Evolutionary conservation across 2,797 vertebrate species (phyloP).

Genomic region (Garrulus glandarius): DNA sequence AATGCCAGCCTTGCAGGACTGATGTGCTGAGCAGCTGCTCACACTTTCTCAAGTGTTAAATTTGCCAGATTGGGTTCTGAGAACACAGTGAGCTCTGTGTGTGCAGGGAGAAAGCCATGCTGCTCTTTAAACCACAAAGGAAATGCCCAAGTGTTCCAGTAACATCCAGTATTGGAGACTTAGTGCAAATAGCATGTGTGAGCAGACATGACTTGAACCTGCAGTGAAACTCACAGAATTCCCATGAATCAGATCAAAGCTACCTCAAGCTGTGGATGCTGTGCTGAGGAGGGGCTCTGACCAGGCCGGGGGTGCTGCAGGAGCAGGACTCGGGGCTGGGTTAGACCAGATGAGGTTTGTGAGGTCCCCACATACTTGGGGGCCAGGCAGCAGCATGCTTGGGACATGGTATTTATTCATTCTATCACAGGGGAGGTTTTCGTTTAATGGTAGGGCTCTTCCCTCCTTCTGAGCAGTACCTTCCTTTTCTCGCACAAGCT

Average conservation of each 20-base stretch:
- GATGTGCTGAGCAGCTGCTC: background rate
- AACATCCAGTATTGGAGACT: background rate
- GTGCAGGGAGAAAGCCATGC: background rate
- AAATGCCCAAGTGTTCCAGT: background rate
- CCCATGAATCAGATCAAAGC: background rate
- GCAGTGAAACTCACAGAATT: background rate
- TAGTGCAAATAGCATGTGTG: background rate
- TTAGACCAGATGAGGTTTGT: background rate
- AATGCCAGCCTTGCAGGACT: fast-evolving
- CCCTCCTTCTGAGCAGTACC: background rate
- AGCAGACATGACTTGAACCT: background rate
- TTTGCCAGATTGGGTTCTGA: background rate
- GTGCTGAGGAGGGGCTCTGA: background rate
- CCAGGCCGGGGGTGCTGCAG: background rate
- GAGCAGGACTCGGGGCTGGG: background rate
- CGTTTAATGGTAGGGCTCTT: background rate
- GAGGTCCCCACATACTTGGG: fast-evolving
- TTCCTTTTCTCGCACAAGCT: background rate
- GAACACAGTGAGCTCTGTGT: background rate
- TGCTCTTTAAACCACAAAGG: background rate
- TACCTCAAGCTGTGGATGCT: background rate
- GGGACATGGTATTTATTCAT: background rate
- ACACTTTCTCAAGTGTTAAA: fast-evolving
- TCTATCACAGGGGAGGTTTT: background rate
- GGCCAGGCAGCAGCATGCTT: background rate